Percentiles rank a stretch among this genome's conserved stretches.
Evolutionary conservation across 2,888 invertebrate species (phyloP).

Genomic region (Oxyteleia sp.): DNA sequence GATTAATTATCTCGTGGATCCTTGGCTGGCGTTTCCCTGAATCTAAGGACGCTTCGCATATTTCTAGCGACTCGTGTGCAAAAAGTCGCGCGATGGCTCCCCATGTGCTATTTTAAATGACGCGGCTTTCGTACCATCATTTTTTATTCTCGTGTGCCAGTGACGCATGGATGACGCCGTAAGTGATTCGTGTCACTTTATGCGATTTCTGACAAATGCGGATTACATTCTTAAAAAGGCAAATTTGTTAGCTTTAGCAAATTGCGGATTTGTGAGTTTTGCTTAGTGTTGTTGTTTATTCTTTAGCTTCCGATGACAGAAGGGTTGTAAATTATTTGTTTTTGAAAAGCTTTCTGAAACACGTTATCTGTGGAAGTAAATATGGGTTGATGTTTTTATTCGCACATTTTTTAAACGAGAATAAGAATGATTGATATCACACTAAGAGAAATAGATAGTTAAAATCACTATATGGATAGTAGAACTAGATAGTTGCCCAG

Average conservation of each 20-base stretch:
- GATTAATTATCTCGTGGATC: constrained; percentile 72
- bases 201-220: constrained; percentile 71
- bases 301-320: constrained; percentile 4
- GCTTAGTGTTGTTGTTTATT: constrained; percentile 32
- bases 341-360: too few relatives aligned
- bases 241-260: constrained; percentile 62
- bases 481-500: too few relatives aligned
- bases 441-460: too few relatives aligned
- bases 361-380: too few relatives aligned
- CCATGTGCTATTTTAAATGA: constrained; percentile 72
- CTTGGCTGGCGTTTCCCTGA: constrained; percentile 67
- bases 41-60: constrained; percentile 71
- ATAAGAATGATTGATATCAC: too few relatives aligned
- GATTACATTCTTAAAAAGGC: constrained; percentile 61
- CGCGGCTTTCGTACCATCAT: constrained; percentile 65
- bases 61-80: constrained; percentile 65
- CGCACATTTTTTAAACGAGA: too few relatives aligned
- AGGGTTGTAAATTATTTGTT: not conserved
- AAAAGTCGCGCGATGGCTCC: constrained; percentile 61
- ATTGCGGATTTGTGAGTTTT: constrained; percentile 33
- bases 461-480: too few relatives aligned
- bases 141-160: constrained; percentile 64
- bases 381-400: too few relatives aligned
- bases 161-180: constrained; percentile 67
- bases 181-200: constrained; percentile 72